Evolutionary conservation across 2,797 vertebrate species (phyloP), one percentile per base, ranked within the genome.

Genomic region (Octomys mimax): DNA sequence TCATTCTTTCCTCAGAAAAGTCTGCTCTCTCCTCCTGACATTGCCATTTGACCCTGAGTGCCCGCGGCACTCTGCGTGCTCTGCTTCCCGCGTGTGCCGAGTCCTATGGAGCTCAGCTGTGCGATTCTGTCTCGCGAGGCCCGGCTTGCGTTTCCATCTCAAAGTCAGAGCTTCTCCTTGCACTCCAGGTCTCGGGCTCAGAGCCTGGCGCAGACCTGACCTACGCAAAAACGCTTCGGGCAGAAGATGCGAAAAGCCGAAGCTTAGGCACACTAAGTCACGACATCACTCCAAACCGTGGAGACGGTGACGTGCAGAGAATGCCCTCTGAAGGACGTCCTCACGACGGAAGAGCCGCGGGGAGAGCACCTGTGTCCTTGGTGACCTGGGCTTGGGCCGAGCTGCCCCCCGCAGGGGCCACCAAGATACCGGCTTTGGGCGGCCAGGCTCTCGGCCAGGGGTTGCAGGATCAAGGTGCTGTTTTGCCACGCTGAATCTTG

Each of bases 291-390:
- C 66, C 54, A 31, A 59, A 33, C 59, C 49, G 16, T 49, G 70
- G 39, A 80, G 28, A 88, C 36, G 49, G 31, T 84, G 10, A 52
- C 57, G 42, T 87, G 97, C 64, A 82, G 5, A 96, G 98, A 90
- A 96, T 91, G 4, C 80, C 78, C 82, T 86, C 88, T 92, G 87
- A 93, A 73, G 94, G 95, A 91, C 36, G 70, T 28, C 78, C 78
- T 92, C 18, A 92, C 97, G 95, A 73, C 97, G 98, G 93, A 97
- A 97, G 97, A 97, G 85, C 24, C 2, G 87, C 89, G 16, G 11
- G 42, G 33, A 70, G 68, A 39, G 70, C 91, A 95, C 96, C 97
- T 97, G 83, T 61, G 1, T 96, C 92, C 89, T 92, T 42, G 2
- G 95, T 80, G 96, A 94, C 90, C 59, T 62, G n/a, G 91, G 89